phyloP scores from a whole-genome alignment of 1,140 invertebrate species.

The Bombus soroeensis region DNA sequence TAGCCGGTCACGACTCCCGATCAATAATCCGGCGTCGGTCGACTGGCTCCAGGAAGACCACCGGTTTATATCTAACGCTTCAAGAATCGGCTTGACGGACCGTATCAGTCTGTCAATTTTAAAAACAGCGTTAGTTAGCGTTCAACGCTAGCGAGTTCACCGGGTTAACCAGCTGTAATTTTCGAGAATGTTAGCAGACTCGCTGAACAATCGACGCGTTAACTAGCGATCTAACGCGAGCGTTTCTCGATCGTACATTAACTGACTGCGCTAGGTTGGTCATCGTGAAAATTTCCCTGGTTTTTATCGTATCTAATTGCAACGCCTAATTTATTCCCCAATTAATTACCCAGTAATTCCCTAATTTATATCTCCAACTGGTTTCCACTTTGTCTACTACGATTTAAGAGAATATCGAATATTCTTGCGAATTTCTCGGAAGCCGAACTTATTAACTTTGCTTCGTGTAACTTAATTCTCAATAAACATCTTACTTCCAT shows the following conservation, averaged over 20 bases:
- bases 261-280: neutral
- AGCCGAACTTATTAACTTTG: no score
- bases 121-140: conserved; percentile 8
- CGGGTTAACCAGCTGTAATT: conserved; percentile 26
- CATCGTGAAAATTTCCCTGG: neutral
- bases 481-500: no score
- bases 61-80: conserved; percentile 23
- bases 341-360: neutral
- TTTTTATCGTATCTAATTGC: neutral
- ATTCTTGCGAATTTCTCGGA: no score
- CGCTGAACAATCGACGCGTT: neutral
- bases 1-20: neutral
- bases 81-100: neutral
- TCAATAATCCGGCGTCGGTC: conserved; percentile 1
- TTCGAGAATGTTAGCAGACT: neutral
- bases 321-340: neutral
- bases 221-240: neutral
- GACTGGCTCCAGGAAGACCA: neutral
- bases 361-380: neutral
- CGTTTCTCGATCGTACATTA: neutral
- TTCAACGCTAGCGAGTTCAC: neutral
- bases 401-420: neutral
- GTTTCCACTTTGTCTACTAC: neutral
- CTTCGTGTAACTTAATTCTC: no score
- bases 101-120: conserved; percentile 28